Evolutionary conservation across 2,113 vertebrate genomes (phyloP).

Genomic region (Ivindomyrus marchei): DNA sequence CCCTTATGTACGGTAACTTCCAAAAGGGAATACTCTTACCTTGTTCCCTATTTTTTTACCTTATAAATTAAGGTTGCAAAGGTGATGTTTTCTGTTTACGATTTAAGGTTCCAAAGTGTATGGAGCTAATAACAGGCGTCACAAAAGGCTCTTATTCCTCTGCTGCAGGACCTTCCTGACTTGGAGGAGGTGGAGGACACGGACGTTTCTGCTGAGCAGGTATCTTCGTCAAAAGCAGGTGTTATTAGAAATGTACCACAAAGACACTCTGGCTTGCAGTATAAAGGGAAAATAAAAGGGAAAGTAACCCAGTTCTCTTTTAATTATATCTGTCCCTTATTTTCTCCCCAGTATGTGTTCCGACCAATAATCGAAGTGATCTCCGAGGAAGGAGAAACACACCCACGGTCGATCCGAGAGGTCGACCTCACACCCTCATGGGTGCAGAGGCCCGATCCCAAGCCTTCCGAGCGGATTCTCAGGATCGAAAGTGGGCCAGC

Average conservation of each 20-base stretch:
- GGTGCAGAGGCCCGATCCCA: background rate
- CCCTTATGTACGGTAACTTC: background rate
- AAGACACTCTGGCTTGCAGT: background rate
- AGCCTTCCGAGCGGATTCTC: conserved; percentile 21
- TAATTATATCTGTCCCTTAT: background rate
- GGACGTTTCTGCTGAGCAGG: conserved; percentile 33
- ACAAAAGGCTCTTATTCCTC: background rate
- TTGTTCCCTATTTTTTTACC: background rate
- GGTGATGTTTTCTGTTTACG: background rate
- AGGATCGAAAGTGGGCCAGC: background rate
- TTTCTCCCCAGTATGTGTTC: conserved; percentile 36
- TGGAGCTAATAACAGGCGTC: background rate
- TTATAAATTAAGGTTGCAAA: background rate
- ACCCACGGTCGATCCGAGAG: background rate
- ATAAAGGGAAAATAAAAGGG: background rate
- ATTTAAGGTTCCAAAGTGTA: background rate
- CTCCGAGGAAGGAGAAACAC: conserved; percentile 35
- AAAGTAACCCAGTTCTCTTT: background rate
- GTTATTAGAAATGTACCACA: background rate
- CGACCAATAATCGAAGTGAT: conserved; percentile 69
- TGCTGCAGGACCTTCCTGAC: conserved; percentile 78
- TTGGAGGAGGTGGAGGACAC: conserved; percentile 66
- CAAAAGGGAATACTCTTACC: background rate
- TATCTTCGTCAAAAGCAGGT: conserved; percentile 18
- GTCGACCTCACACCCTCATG: background rate